Evolutionary conservation across 2,888 invertebrate species (phyloP).

Genomic region (Athalia rosae): DNA sequence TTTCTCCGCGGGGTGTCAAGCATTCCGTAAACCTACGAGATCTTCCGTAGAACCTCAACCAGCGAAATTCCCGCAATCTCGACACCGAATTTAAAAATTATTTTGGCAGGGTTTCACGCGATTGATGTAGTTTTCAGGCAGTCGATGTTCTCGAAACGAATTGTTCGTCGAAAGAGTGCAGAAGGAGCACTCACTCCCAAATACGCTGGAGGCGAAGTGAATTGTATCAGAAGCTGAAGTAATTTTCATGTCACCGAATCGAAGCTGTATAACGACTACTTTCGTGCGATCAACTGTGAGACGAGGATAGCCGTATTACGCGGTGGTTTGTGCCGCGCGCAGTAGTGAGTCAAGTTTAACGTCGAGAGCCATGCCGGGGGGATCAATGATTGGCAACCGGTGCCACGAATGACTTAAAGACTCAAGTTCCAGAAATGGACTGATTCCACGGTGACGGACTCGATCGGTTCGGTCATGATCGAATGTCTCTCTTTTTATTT

Average conservation of each 20-base stretch:
- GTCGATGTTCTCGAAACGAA: slow-evolving; percentile 10
- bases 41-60: slow-evolving; percentile 13
- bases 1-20: slow-evolving; percentile 27
- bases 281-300: slow-evolving; percentile 16
- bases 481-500: background rate
- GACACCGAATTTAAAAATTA: slow-evolving; percentile 4
- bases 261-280: slow-evolving; percentile 13
- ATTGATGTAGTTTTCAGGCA: background rate
- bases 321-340: too few species aligned
- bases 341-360: slow-evolving; percentile 10
- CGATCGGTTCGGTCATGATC: background rate
- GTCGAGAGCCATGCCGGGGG: background rate
- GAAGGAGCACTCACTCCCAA: background rate
- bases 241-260: slow-evolving; percentile 34
- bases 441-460: slow-evolving; percentile 29
- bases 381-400: slow-evolving; percentile 40
- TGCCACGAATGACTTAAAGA: slow-evolving; percentile 38
- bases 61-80: slow-evolving; percentile 14
- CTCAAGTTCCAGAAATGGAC: slow-evolving; percentile 40
- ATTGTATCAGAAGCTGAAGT: slow-evolving; percentile 26
- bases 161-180: background rate
- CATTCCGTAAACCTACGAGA: slow-evolving; percentile 11
- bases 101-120: background rate
- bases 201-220: slow-evolving; percentile 2
- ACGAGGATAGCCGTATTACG: slow-evolving; percentile 3